These are phyloP conservation scores for Vulpes ferrilata DNA, from an alignment of 2,113 vertebrate species.

Conservation along the genomic window DNA sequence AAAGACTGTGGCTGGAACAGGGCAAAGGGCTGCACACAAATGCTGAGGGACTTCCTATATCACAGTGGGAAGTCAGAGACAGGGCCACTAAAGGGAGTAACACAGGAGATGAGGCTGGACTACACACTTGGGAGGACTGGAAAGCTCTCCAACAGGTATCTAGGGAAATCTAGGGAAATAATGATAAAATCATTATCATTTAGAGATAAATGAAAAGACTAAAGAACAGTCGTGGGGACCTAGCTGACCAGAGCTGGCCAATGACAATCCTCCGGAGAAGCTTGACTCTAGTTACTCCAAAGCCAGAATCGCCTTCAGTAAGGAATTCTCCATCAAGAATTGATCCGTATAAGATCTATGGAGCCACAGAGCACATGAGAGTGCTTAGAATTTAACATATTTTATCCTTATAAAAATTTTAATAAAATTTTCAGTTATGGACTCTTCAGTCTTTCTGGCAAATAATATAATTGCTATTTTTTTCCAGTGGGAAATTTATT, in stretches of 20 bases:
- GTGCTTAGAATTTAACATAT: not conserved
- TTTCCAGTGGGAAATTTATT: not conserved
- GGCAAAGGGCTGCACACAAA: not conserved
- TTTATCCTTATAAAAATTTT: not conserved
- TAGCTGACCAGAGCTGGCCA: not conserved
- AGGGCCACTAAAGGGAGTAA: not conserved
- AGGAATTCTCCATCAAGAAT: not conserved
- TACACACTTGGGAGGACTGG: not conserved
- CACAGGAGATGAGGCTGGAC: not conserved
- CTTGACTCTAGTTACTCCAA: not conserved
- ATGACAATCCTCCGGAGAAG: not conserved
- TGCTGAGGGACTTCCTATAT: not conserved
- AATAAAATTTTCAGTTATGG: not conserved
- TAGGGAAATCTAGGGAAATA: not conserved
- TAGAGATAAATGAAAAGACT: not conserved
- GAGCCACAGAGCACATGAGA: not conserved
- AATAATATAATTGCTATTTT: not conserved
- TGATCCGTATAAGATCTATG: not conserved
- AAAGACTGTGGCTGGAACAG: not conserved
- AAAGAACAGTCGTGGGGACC: not conserved
- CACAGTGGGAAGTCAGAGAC: not conserved
- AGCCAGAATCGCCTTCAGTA: not conserved
- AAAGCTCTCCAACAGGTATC: not conserved
- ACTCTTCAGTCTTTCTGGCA: not conserved
- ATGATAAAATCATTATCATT: not conserved